These are phyloP conservation scores for Esox niger DNA, from an alignment of 2,113 vertebrate species.

Conservation along the genomic window DNA sequence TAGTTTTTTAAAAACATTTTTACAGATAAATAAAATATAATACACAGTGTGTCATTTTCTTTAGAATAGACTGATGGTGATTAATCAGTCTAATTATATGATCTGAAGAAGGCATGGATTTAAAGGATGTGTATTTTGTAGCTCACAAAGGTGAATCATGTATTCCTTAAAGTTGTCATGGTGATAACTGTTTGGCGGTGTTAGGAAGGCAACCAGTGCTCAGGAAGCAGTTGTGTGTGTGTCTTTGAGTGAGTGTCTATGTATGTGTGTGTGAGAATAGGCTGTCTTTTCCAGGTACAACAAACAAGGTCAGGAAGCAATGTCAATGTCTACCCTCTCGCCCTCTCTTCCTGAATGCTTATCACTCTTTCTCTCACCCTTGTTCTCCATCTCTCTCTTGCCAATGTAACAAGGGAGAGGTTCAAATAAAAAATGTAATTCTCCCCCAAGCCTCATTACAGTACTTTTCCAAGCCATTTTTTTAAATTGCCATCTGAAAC, in stretches of 20 bases:
- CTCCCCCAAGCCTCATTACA: background rate
- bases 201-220: background rate
- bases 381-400: background rate
- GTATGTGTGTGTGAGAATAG: background rate
- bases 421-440: background rate
- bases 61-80: no score
- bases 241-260: no score
- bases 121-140: no score
- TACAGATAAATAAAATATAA: no score
- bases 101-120: no score
- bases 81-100: no score
- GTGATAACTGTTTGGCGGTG: no score
- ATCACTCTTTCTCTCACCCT: background rate
- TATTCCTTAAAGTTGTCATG: no score
- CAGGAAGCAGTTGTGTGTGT: background rate
- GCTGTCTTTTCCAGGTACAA: background rate
- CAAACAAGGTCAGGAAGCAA: background rate
- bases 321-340: background rate
- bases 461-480: background rate
- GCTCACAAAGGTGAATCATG: no score
- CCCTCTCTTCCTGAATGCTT: background rate
- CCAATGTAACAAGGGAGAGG: no score
- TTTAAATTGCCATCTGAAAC: background rate
- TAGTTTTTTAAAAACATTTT: no score
- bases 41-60: no score